These are phyloP conservation scores for Tiaroga cobitis DNA, from an alignment of 2,797 vertebrate genomes.

Conservation along the genomic window DNA sequence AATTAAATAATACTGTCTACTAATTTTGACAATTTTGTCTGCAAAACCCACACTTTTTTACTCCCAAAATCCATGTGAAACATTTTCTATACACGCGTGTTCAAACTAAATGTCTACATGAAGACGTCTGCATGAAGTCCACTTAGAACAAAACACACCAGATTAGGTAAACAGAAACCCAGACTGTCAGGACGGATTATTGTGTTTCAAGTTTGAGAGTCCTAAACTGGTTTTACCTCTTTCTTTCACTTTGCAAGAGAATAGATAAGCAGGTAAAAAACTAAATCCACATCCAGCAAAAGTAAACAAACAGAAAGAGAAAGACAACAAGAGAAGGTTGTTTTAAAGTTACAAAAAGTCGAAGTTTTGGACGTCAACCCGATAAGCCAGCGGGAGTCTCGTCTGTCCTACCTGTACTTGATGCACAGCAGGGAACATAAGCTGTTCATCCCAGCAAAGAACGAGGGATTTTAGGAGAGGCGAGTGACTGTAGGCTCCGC, in stretches of 20 bases:
- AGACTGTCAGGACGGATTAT: constrained; percentile 17
- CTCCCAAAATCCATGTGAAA: neutral
- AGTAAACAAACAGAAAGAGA: neutral
- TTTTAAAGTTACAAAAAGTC: constrained; percentile 25
- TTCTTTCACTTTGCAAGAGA: constrained; percentile 18
- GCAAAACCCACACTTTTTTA: neutral
- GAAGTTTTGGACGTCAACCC: constrained; percentile 2
- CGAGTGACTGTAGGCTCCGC: constrained; percentile 70
- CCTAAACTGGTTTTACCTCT: constrained; percentile 50
- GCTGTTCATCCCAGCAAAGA: constrained; percentile 86
- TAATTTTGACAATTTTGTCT: neutral
- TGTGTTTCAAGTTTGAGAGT: constrained; percentile 22
- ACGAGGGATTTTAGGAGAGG: constrained; percentile 72
- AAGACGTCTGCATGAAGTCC: neutral
- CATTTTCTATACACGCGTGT: neutral
- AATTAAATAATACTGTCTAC: neutral
- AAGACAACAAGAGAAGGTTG: neutral
- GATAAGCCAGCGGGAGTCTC: constrained; percentile 24
- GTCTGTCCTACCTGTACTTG: constrained; percentile 89
- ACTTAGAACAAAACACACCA: neutral
- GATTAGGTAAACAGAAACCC: neutral
- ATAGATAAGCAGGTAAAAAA: constrained; percentile 3
- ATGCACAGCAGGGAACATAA: constrained; percentile 93
- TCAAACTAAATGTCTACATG: constrained; percentile 17
- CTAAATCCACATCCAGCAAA: neutral